phyloP scores from a whole-genome alignment of 1,140 invertebrate species.

The Myzus persicae region DNA sequence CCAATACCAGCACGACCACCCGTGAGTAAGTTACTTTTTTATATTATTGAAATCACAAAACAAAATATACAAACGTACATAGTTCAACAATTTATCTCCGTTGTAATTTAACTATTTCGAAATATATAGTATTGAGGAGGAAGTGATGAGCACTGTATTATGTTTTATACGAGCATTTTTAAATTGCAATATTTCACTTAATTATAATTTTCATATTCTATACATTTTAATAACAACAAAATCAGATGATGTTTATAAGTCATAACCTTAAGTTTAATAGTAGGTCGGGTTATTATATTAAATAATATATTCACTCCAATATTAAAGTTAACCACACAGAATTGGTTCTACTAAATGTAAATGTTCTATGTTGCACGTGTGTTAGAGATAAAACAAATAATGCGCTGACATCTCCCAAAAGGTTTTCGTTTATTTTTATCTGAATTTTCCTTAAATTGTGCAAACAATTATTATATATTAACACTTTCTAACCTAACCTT shows the following conservation, averaged over 20 bases:
- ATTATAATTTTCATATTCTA: no score
- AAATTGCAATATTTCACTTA: no score
- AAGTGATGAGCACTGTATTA: background rate
- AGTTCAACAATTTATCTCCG: background rate
- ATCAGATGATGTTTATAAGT: background rate
- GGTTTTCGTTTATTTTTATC: background rate
- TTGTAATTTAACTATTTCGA: background rate
- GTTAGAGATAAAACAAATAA: background rate
- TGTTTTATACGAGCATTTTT: background rate
- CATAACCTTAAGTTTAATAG: background rate
- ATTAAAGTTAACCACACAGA: background rate
- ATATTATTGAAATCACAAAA: no score
- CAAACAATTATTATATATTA: no score
- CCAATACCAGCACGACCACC: no score
- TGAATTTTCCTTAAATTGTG: background rate
- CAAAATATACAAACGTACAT: no score
- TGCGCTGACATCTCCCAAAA: background rate
- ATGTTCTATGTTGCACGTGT: accelerated
- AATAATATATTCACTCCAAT: background rate
- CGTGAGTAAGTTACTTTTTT: no score
- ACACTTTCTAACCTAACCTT: no score
- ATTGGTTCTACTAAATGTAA: background rate
- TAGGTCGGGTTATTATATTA: no score
- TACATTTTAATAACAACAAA: background rate
- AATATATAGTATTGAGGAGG: background rate